Evolutionary conservation across 2,888 invertebrate genomes (phyloP).

Genomic region (Dicyrtomina minuta): DNA sequence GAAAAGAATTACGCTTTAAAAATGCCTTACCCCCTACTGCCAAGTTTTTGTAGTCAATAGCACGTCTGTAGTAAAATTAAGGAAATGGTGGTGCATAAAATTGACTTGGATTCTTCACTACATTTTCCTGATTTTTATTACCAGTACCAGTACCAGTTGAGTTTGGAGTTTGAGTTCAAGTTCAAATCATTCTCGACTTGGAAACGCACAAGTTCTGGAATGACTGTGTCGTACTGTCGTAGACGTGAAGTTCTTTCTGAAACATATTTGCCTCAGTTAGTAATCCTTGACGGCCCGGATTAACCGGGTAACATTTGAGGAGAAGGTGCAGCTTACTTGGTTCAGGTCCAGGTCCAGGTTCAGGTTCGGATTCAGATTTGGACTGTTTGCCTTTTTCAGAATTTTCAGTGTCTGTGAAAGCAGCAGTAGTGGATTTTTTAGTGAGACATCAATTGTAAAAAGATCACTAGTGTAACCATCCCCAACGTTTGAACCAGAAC

Average conservation of each 20-base stretch:
- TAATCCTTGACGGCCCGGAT: slow-evolving; percentile 5
- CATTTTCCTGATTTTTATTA: no score
- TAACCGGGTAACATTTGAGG: slow-evolving; percentile 15
- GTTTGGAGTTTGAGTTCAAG: no score
- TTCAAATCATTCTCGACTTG: neutral
- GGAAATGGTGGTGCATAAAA: slow-evolving; percentile 17
- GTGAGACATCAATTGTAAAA: slow-evolving; percentile 7
- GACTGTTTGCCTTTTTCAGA: no score
- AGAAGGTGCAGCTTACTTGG: neutral
- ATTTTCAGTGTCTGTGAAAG: no score
- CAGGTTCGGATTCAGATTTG: no score
- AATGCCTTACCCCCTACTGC: no score
- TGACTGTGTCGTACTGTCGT: neutral
- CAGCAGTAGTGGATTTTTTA: no score
- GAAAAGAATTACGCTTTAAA: neutral
- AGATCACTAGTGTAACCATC: slow-evolving; percentile 10
- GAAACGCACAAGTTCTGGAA: slow-evolving; percentile 11
- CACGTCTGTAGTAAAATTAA: neutral
- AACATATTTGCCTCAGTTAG: slow-evolving; percentile 14
- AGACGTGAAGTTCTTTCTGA: slow-evolving; percentile 5
- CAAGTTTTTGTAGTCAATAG: slow-evolving; percentile 19
- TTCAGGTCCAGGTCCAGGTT: no score
- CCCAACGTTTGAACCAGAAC: slow-evolving; percentile 6
- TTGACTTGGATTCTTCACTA: no score
- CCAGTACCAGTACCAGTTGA: no score